phyloP scores from a whole-genome alignment of 2,888 invertebrate species.

The Pardosa pseudoannulata region DNA sequence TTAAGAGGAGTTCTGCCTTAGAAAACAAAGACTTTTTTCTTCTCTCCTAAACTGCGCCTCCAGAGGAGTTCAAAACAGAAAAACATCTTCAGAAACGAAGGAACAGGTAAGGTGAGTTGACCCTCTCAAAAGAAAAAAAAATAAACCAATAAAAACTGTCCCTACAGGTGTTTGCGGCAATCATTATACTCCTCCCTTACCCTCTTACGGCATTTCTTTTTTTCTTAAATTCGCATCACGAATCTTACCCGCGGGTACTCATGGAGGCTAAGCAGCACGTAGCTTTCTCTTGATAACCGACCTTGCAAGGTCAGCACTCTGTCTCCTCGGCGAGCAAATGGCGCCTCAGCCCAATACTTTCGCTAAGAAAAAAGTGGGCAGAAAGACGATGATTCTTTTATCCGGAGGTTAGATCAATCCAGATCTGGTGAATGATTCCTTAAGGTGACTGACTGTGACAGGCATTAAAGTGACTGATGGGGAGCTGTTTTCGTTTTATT shows the following conservation, averaged over 20 bases:
- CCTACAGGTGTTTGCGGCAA: slow-evolving; percentile 47
- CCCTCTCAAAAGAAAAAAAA: slow-evolving; percentile 4
- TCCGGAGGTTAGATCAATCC: neutral
- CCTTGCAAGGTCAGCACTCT: slow-evolving; percentile 64
- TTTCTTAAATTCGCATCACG: slow-evolving; percentile 31
- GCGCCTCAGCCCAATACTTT: slow-evolving; percentile 39
- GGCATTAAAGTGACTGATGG: slow-evolving; percentile 7
- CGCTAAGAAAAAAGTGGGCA: neutral
- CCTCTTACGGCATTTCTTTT: neutral
- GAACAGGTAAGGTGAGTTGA: slow-evolving; percentile 19
- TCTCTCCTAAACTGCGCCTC: neutral
- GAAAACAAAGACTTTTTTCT: neutral
- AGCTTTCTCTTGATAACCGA: slow-evolving; percentile 37
- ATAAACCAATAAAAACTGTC: slow-evolving; percentile 38
- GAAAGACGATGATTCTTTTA: neutral
- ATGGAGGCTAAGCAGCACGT: slow-evolving; percentile 18
- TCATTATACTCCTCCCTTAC: neutral
- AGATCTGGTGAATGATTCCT: neutral
- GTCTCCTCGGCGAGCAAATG: slow-evolving; percentile 37
- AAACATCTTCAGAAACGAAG: slow-evolving; percentile 13
- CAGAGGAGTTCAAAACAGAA: neutral
- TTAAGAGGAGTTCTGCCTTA: neutral
- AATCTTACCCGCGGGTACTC: slow-evolving; percentile 29
- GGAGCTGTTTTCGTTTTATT: neutral
- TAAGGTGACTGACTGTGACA: slow-evolving; percentile 1